These are phyloP conservation scores for Arenicola marina DNA, from an alignment of 2,888 invertebrate genomes.

Conservation along the genomic window DNA sequence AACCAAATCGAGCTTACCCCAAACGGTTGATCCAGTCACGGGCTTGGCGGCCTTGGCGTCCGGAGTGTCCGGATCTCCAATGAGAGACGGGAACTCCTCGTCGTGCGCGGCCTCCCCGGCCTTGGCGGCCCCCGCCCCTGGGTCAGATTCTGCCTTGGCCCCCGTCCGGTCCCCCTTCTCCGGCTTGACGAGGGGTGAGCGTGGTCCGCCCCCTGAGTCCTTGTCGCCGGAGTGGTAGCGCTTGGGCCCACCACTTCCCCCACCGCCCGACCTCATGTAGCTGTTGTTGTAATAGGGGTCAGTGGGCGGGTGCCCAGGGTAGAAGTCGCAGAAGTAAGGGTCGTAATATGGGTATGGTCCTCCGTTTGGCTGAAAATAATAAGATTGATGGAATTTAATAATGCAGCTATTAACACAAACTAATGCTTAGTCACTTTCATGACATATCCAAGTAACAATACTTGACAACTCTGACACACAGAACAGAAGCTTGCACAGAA, in stretches of 20 bases:
- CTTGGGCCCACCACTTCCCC: not conserved
- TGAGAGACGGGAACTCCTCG: slow-evolving; percentile 19
- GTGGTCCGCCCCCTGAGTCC: no score
- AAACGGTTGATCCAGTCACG: slow-evolving; percentile 8
- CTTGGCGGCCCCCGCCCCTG: not conserved
- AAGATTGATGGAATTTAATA: no score
- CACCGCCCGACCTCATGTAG: slow-evolving; percentile 7
- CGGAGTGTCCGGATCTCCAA: slow-evolving; percentile 14
- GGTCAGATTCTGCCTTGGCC: slow-evolving; percentile 9
- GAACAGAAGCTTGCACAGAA: no score
- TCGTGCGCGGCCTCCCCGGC: not conserved
- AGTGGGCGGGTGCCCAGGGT: slow-evolving; percentile 34
- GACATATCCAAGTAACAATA: no score
- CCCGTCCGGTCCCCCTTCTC: slow-evolving; percentile 30
- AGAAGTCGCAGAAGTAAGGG: slow-evolving; percentile 44
- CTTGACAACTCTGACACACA: no score
- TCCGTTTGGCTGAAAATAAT: no score
- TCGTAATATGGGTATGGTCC: slow-evolving; percentile 47
- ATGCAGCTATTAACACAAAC: no score
- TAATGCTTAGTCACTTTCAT: no score
- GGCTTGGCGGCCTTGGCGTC: not conserved
- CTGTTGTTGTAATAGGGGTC: slow-evolving; percentile 33
- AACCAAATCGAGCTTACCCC: slow-evolving; percentile 21
- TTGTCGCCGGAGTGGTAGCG: not conserved
- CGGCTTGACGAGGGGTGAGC: slow-evolving; percentile 14